Base-by-base conservation (phyloP, 2,113 vertebrate species). In the Casuarius casuarius region DNA sequence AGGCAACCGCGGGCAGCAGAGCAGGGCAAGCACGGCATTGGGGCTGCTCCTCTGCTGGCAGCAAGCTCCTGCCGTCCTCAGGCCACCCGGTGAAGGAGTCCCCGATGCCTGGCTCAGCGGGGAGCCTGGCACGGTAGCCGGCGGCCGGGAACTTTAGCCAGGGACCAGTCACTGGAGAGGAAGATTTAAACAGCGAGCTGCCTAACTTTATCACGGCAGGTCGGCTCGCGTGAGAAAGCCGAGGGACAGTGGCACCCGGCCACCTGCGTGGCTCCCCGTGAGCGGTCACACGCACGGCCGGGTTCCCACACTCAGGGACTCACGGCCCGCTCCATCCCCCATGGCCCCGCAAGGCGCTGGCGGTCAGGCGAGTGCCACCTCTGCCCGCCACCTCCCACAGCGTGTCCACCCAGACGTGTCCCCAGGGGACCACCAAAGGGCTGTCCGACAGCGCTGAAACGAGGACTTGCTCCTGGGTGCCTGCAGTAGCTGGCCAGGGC, bases 321-420 rank as follows among this genome's bases (percentile, higher is more conserved):
- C 0, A 0, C 62, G 72, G 58, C 33, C 35, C 25, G 1, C 61
- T 38, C 20, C 61, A 86, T 61, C 38, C 66, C n/a, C 40, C 49
- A 88, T 1, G 0, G 38, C 56, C 48, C 51, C 65, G 40, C 51
- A 42, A 68, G 89, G 83, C 46, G 80, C 52, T 49, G 51, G 48
- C 66, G 31, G 68, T 31, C 92, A 85, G 89, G 94, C 91, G 56
- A 97, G 92, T 72, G 51, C 54, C n/a, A 42, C 22, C 59, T 79
- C 80, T 1, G 1, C 78, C 49, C 48, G 8, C n/a, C 31, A 28
- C 35, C 35, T 90, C 44, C 31, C 20, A 7, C 38, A n/a, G 31
- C 19, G 7, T 18, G 18, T 18, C 46, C 19, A 26, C 61, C 3
- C 2, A 89, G 91, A 73, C 0, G 38, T 38, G 38, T 46, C 48